These are phyloP conservation scores for Python bivittatus DNA, from an alignment of 2,113 vertebrate species.

Conservation along the genomic window DNA sequence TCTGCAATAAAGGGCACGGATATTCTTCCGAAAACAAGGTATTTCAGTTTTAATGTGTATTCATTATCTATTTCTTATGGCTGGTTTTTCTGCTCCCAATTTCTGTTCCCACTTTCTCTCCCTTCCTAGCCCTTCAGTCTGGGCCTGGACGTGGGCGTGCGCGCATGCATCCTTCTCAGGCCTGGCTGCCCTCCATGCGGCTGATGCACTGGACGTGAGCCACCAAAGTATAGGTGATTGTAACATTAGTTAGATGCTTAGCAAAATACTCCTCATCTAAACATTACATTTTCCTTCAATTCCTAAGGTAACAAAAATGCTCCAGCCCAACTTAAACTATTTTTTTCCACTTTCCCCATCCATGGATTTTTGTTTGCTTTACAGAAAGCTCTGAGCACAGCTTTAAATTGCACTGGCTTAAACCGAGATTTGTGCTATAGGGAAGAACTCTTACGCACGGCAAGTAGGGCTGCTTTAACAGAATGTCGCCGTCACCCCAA, in stretches of 20 bases:
- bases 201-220: background rate
- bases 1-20: background rate
- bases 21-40: too few relatives aligned
- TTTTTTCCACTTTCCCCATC: background rate
- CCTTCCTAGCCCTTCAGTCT: background rate
- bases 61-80: background rate
- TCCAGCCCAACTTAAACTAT: background rate
- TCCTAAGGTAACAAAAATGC: background rate
- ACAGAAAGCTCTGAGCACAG: background rate
- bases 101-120: background rate
- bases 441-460: background rate
- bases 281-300: background rate
- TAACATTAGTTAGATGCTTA: background rate
- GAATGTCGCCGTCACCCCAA: background rate
- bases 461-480: background rate
- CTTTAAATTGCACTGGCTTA: background rate
- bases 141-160: background rate
- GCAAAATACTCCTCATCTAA: background rate
- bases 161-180: background rate
- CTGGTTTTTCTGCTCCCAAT: background rate
- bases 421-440: background rate
- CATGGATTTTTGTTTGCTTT: background rate
- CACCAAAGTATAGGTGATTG: background rate
- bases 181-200: background rate
- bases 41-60: background rate